These are phyloP conservation scores for Chloebia gouldiae DNA, from an alignment of 2,113 vertebrate species.

Conservation along the genomic window DNA sequence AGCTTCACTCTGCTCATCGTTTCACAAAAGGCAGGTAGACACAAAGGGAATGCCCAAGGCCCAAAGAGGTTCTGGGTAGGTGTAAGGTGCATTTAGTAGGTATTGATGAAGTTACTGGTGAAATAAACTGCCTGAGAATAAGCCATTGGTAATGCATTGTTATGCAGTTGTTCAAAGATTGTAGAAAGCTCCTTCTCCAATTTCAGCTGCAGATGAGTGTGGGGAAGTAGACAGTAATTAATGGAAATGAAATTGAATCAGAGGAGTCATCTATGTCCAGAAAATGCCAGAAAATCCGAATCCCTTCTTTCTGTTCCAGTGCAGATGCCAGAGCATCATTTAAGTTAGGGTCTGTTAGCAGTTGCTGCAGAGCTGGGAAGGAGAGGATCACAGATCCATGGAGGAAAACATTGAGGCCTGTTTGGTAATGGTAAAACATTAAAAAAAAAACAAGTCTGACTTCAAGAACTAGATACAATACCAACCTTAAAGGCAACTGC, in stretches of 20 bases:
- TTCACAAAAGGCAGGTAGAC: background rate
- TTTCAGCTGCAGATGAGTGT: background rate
- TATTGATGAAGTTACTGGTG: background rate
- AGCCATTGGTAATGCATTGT: background rate
- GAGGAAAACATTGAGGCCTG: background rate
- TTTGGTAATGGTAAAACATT: background rate
- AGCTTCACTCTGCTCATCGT: background rate
- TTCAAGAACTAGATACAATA: background rate
- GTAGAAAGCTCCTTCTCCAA: background rate
- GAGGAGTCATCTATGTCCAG: background rate
- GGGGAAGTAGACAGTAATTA: background rate
- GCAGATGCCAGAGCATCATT: background rate
- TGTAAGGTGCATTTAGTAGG: background rate
- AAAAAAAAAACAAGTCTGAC: background rate
- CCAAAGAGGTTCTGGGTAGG: background rate
- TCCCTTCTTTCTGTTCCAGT: background rate
- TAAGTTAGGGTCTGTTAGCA: background rate
- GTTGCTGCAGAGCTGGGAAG: background rate
- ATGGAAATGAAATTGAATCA: background rate
- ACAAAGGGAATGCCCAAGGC: background rate
- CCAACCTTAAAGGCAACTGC: background rate
- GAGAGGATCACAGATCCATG: background rate
- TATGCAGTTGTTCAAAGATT: background rate
- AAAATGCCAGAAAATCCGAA: background rate
- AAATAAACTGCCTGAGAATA: background rate